Evolutionary conservation across 2,113 vertebrate genomes (phyloP).

Genomic region (Eulemur rufifrons): DNA sequence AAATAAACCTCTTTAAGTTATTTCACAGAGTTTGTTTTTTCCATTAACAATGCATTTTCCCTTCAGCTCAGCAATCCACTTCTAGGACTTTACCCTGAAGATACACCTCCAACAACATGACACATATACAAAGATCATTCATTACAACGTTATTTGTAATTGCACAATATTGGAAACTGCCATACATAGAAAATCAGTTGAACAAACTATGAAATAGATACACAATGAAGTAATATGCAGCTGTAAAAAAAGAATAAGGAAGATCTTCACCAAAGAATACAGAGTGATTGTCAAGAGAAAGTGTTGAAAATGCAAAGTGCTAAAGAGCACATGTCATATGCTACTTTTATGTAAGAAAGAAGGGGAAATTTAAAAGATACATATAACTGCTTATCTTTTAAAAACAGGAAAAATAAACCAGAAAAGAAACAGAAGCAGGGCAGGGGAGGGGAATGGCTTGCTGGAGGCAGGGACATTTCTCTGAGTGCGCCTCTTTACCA

Average conservation of each 20-base stretch:
- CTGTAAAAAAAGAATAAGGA: background rate
- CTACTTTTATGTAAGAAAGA: background rate
- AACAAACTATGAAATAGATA: background rate
- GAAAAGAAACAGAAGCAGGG: background rate
- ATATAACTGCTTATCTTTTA: background rate
- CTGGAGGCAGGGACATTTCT: background rate
- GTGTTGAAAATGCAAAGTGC: background rate
- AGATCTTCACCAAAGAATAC: background rate
- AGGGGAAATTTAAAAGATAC: background rate
- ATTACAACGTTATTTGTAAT: background rate
- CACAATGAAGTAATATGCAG: background rate
- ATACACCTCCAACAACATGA: background rate
- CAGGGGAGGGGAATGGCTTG: background rate
- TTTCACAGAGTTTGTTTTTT: no score
- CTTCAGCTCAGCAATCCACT: background rate
- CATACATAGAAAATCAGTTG: background rate
- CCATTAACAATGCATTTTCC: background rate
- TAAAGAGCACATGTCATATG: background rate
- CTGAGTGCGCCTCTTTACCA: background rate
- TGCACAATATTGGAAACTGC: background rate
- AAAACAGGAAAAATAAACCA: background rate
- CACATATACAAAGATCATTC: background rate
- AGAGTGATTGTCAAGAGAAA: background rate
- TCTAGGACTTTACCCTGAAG: background rate
- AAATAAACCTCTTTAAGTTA: no score